These are phyloP conservation scores for Botia almorhae DNA, from an alignment of 2,797 vertebrate species.

Conservation along the genomic window DNA sequence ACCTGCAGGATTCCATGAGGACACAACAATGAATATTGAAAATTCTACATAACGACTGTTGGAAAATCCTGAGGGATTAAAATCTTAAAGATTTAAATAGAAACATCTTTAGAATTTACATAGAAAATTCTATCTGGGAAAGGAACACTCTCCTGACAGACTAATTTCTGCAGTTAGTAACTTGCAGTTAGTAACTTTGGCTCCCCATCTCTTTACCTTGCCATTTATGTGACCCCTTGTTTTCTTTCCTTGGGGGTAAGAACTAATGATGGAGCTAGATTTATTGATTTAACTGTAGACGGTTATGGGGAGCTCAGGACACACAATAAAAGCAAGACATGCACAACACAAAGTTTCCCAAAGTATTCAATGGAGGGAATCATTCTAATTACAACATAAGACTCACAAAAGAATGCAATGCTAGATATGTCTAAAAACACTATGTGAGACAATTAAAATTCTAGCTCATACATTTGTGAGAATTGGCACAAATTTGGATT, in stretches of 20 bases:
- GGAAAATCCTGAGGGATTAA: conserved; percentile 13
- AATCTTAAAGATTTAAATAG: background rate
- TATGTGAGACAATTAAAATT: no score
- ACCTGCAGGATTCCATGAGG: background rate
- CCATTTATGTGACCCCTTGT: background rate
- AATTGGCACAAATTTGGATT: no score
- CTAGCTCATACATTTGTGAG: no score
- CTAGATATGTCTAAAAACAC: no score
- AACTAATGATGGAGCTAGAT: background rate
- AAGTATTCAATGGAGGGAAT: no score
- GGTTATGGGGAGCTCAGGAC: no score
- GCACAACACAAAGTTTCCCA: no score
- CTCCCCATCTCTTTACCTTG: background rate
- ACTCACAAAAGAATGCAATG: no score
- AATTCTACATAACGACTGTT: conserved; percentile 26
- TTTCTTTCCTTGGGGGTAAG: background rate
- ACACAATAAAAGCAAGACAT: no score
- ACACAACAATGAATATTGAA: background rate
- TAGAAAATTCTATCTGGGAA: background rate
- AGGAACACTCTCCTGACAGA: background rate
- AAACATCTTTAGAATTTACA: conserved; percentile 2
- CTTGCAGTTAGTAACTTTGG: no score
- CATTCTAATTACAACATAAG: no score
- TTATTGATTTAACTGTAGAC: background rate
- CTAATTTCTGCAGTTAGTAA: background rate